Base-by-base conservation (phyloP, 2,797 vertebrate species). In the Poeciliopsis gracilis region DNA sequence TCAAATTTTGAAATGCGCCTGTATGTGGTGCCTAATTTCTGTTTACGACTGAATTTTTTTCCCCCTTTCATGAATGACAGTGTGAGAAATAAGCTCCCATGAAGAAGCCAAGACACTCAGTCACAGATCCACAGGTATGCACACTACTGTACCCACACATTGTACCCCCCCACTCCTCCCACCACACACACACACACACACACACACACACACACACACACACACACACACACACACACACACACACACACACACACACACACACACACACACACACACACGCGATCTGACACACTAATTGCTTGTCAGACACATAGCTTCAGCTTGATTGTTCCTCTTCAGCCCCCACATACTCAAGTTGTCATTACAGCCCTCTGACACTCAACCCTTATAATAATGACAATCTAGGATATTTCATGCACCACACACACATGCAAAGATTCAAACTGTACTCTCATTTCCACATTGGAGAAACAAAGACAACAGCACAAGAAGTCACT, bases 341-440 rank as follows among this genome's bases (percentile, higher is more conserved):
- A 91, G 86, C 91, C 77, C 92, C 93, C 93, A 94, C 92, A 86
- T 88, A 91, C 78, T 73, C 53, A 69, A 81, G 87, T 86, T 59
- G 70, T 86, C 84, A 87, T 89, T 83, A 86, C 5, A 18, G 86
- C 75, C 79, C 90, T 77, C 72, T 88, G 82, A 91, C 81, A 90
- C 78, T 76, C 73, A 84, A 77, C 76, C 77, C 84, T 74, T 77
- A 59, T 88, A 81, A 90, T 91, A 93, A 94, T 89, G 90, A 91
- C 89, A 85, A 77, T 81, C 78, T 80, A 84, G 84, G 75, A 79
- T 76, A 70, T 61, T 45, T 74, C 66, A 28, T 20, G 2, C 53
- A 18, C 20, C 63, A 38, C 61, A 80, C 10, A 18, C 75, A 76
- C 57, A 20, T 15, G 33, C 30, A 78, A 25, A 28, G 46, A 59